These are phyloP conservation scores for Adelges cooleyi DNA, from an alignment of 1,140 invertebrate genomes.

Conservation along the genomic window DNA sequence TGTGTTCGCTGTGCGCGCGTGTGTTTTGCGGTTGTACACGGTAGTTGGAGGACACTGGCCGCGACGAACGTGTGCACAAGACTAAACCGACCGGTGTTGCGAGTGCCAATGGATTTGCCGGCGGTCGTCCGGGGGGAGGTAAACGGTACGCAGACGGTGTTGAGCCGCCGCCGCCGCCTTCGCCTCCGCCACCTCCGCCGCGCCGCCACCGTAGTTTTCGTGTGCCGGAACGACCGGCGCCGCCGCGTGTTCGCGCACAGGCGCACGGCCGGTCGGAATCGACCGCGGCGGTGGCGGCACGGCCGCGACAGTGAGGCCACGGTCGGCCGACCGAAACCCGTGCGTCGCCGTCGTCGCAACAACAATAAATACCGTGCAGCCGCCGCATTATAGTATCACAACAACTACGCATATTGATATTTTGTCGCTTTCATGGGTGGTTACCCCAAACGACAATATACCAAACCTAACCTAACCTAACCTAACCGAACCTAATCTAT, in stretches of 20 bases:
- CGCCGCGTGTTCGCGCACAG: background rate
- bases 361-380: no score
- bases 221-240: background rate
- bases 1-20: no score
- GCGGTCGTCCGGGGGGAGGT: background rate
- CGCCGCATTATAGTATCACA: no score
- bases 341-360: no score
- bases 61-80: constrained; percentile 19
- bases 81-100: background rate
- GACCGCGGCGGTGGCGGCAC: no score
- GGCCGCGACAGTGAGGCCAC: no score
- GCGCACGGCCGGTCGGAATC: background rate
- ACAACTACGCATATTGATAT: background rate
- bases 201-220: background rate
- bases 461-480: no score
- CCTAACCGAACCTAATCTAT: no score
- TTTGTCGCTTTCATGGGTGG: no score
- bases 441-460: no score
- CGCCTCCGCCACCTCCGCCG: background rate
- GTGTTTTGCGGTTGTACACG: no score
- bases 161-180: background rate
- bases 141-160: background rate
- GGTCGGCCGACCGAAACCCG: no score
- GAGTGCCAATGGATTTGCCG: background rate
- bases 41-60: background rate